Base-by-base conservation (phyloP, 2,888 invertebrate species). In the Sphaerophoria taeniata region DNA sequence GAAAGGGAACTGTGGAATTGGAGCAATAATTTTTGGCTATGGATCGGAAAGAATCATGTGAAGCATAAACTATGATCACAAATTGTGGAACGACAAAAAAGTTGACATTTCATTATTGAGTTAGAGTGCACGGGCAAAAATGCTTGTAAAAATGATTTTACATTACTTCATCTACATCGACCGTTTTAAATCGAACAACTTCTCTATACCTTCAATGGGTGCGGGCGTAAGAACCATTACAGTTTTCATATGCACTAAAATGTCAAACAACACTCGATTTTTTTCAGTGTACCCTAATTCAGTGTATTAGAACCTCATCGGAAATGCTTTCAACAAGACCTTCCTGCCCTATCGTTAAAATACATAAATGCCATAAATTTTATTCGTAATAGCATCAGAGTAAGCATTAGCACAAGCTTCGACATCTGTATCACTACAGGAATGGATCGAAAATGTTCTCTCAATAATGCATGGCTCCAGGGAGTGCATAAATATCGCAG, bases 401-500 rank as follows among this genome's bases (percentile, higher is more conserved):
- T 24, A 24, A 24, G 24, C 24, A 24, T 3, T 69, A 55, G 45
- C 45, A 45, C 24, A 16, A 4, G 14, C 16, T 16, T 16, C 36
- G 49, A 47, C 63, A 75, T 77, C 69, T 83, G 72, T 63, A 74
- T 51, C 65, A 58, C 24, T 39, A 74, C 55, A 39, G 51, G 69
- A 76, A 49, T 70, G 58, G 45, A 83, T 83, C 58, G 70, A 74
- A 83, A 78, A 78, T 83, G 78, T 77, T 47, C 77, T 77, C 77
- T 69, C 82, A 73, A 82, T 82, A 77, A 69, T 43, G 39, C 74
- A 39, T 70, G 63, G 65, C 31, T 49, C 36, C 60, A 43, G 43
- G 47, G 69, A 83, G 79, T 83, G 74, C 74, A 74, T 75, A 75
- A 79, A 80, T 80, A 84, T 84, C 75, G 69, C 55, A 71, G 14